Conservation (phyloP, 2,797 vertebrate species). For the Sebastes steindachneri region DNA sequence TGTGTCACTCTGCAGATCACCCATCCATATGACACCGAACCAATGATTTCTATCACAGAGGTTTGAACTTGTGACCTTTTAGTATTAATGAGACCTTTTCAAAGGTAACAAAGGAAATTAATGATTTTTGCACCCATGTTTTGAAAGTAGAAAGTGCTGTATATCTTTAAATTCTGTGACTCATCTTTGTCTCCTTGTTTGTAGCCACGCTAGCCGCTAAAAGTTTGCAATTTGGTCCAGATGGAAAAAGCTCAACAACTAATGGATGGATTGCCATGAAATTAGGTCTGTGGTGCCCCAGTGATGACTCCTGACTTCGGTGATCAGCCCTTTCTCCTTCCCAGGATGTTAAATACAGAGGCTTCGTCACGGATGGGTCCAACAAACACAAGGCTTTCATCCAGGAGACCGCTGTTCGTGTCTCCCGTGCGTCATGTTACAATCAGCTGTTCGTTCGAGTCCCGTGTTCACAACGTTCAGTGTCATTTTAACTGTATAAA, state of each 20-base stretch:
- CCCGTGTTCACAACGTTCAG: too few relatives aligned
- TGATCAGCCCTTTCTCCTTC: too few relatives aligned
- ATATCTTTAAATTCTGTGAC: background rate
- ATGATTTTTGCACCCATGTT: background rate
- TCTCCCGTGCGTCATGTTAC: too few relatives aligned
- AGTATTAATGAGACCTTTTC: background rate
- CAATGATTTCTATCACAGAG: slow-evolving; percentile 6
- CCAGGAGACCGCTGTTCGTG: too few relatives aligned
- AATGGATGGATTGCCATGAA: background rate
- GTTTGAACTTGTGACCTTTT: background rate
- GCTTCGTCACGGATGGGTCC: too few relatives aligned
- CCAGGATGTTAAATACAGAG: too few relatives aligned
- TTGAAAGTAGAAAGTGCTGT: background rate
- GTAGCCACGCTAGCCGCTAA: background rate
- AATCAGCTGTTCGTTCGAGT: too few relatives aligned
- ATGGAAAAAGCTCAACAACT: background rate
- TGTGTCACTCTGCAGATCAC: slow-evolving; percentile 25
- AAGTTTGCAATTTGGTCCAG: background rate
- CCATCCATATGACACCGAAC: slow-evolving; percentile 34
- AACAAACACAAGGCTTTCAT: too few relatives aligned
- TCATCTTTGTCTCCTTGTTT: background rate
- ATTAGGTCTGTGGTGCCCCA: background rate
- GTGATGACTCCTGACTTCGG: background rate
- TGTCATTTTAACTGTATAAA: too few relatives aligned
- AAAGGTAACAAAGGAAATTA: background rate